A percentile compares a stretch with the other conserved stretches of the same genome.
Conservation (phyloP, 2,113 vertebrate genomes). For the Centropristis striata region DNA sequence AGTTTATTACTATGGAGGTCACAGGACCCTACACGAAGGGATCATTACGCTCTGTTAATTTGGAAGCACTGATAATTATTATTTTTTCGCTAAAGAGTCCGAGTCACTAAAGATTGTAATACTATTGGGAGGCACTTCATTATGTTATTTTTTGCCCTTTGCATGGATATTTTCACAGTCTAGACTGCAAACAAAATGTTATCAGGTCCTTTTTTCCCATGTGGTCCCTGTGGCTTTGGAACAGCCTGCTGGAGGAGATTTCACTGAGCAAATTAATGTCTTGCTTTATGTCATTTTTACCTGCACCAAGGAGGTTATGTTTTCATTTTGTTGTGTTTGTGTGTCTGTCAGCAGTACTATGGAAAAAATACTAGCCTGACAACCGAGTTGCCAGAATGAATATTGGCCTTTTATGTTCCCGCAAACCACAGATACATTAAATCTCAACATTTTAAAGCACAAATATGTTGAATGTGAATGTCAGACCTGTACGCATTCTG, state of each 20-base stretch:
- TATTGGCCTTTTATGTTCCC: no score
- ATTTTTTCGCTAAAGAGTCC: constrained; percentile 28
- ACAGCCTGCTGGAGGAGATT: constrained; percentile 6
- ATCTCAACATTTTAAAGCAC: no score
- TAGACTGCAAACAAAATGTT: constrained; percentile 24
- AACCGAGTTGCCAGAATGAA: no score
- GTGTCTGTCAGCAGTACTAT: no score
- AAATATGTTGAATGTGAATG: no score
- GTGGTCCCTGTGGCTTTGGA: constrained; percentile 25
- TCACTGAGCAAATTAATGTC: constrained; percentile 17
- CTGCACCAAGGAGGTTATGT: no score
- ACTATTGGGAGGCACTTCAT: constrained; percentile 33
- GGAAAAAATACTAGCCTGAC: no score
- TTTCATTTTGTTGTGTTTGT: no score
- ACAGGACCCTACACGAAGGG: constrained; percentile 22
- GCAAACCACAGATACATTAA: no score
- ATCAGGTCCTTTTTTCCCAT: constrained; percentile 12
- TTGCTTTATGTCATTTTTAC: constrained; percentile 19
- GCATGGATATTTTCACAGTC: constrained; percentile 18
- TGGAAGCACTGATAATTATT: constrained; percentile 29
- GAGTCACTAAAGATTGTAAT: constrained; percentile 11
- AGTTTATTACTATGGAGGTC: constrained; percentile 51
- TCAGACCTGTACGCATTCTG: no score
- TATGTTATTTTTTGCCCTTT: constrained; percentile 36
- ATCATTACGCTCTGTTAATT: constrained; percentile 44